A percentile compares a stretch with the other conserved stretches of the same genome.
These are phyloP conservation scores for Hystrix brachyura DNA, from an alignment of 2,113 vertebrate genomes.

Conservation along the genomic window DNA sequence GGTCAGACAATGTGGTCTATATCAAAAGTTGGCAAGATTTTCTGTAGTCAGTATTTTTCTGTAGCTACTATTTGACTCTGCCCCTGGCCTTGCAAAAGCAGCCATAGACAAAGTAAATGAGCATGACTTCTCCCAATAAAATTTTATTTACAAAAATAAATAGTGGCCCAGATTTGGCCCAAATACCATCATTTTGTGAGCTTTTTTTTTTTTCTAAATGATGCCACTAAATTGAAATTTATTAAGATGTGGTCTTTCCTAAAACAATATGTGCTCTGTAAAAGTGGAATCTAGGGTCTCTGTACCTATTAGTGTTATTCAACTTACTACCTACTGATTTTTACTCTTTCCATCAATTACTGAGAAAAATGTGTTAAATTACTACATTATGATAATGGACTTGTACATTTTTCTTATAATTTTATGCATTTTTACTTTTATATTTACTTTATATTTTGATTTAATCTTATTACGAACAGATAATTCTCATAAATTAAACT, in stretches of 20 bases:
- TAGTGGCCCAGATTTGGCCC: background rate
- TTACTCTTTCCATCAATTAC: constrained; percentile 38
- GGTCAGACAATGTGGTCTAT: background rate
- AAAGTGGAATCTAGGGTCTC: background rate
- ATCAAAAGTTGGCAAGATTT: background rate
- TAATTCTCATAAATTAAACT: background rate
- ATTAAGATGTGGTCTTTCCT: background rate
- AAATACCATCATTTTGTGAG: background rate
- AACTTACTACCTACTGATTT: constrained; percentile 23
- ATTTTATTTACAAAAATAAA: background rate
- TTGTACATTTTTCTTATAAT: background rate
- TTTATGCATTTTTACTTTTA: background rate
- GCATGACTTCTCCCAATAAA: background rate
- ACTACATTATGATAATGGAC: background rate
- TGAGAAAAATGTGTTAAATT: background rate
- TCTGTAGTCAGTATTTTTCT: background rate
- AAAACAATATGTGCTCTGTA: background rate
- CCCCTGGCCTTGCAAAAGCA: background rate
- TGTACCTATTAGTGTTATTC: background rate
- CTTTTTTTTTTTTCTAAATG: background rate
- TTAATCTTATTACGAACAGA: background rate
- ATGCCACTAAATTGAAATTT: background rate
- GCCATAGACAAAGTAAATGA: background rate
- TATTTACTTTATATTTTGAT: background rate
- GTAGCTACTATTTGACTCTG: background rate